Conservation (phyloP, 92 coral and sea anemone species). For the Umimayanthus kanabou region DNA sequence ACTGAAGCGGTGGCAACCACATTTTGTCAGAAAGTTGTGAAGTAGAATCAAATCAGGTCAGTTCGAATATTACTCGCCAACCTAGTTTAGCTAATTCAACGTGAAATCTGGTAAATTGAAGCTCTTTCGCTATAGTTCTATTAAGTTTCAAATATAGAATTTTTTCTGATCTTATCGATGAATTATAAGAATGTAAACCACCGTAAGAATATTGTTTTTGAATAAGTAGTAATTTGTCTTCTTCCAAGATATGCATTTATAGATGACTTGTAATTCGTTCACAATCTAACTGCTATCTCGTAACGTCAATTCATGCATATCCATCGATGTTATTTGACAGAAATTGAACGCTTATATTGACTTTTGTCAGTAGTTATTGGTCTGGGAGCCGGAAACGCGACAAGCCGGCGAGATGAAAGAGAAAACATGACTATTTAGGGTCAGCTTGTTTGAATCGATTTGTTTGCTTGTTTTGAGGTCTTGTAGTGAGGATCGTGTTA, state of each 20-base stretch:
- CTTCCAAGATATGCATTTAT: slow-evolving; percentile 25
- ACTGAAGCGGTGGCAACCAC: neutral
- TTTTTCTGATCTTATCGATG: neutral
- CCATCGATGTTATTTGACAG: slow-evolving; percentile 23
- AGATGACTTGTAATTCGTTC: slow-evolving; percentile 20
- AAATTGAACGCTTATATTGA: slow-evolving; percentile 30
- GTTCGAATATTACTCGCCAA: too few relatives aligned
- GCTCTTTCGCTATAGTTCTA: slow-evolving; percentile 1
- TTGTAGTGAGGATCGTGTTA: slow-evolving; percentile 7
- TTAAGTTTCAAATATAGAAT: neutral
- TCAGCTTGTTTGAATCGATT: slow-evolving; percentile 18
- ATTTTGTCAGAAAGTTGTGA: slow-evolving; percentile 16
- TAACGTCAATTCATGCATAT: slow-evolving; percentile 22
- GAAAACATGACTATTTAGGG: slow-evolving; percentile 28
- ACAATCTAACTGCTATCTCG: slow-evolving; percentile 27
- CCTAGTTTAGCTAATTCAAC: neutral
- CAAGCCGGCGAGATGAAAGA: slow-evolving; percentile 42
- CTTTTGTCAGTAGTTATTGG: slow-evolving; percentile 21
- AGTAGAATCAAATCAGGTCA: neutral
- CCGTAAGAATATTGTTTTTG: slow-evolving; percentile 6
- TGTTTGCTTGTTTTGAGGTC: slow-evolving; percentile 36
- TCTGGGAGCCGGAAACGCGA: slow-evolving; percentile 24
- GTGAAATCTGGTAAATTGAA: neutral
- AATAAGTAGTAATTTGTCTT: slow-evolving; percentile 6
- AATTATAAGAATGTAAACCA: slow-evolving; percentile 1